Evolutionary conservation across 2,797 vertebrate genomes (phyloP).

Genomic region (Melanotaenia maccullochi): DNA sequence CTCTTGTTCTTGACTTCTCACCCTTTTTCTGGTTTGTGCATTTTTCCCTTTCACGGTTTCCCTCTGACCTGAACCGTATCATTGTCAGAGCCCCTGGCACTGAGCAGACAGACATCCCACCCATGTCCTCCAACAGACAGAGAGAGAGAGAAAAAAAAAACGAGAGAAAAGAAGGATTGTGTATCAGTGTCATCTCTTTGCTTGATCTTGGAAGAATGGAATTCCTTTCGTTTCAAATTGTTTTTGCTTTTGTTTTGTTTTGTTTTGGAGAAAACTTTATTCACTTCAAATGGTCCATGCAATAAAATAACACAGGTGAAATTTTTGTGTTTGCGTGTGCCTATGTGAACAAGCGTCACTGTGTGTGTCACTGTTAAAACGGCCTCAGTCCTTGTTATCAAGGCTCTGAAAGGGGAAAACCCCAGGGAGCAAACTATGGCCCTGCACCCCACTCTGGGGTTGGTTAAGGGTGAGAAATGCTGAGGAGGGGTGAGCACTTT

Average conservation of each 20-base stretch:
- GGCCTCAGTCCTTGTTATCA: constrained; percentile 66
- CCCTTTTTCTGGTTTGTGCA: constrained; percentile 42
- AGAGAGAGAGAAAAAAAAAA: constrained; percentile 22
- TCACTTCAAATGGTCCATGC: constrained; percentile 37
- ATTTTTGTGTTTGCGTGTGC: constrained; percentile 21
- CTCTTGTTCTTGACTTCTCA: constrained; percentile 34
- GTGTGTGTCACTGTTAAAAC: constrained; percentile 62
- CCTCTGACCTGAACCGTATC: constrained; percentile 75
- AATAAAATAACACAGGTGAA: constrained; percentile 51
- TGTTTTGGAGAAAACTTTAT: constrained; percentile 45
- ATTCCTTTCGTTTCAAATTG: constrained; percentile 48
- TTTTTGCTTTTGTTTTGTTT: neutral
- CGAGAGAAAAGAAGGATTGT: constrained; percentile 68
- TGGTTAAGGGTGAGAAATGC: constrained; percentile 65
- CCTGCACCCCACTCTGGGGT: constrained; percentile 51
- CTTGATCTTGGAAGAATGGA: constrained; percentile 41
- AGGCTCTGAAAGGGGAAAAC: constrained; percentile 74
- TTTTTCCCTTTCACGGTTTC: constrained; percentile 53
- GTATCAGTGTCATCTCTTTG: constrained; percentile 66
- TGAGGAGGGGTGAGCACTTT: constrained; percentile 48
- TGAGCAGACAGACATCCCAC: constrained; percentile 66
- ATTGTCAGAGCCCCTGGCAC: constrained; percentile 74
- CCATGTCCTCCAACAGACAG: constrained; percentile 50
- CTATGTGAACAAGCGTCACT: constrained; percentile 26
- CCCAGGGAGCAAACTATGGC: constrained; percentile 64